Percentiles rank a stretch among this genome's conserved stretches.
These are phyloP conservation scores for Cepaea nemoralis DNA, from an alignment of 1,140 invertebrate genomes.

Conservation along the genomic window DNA sequence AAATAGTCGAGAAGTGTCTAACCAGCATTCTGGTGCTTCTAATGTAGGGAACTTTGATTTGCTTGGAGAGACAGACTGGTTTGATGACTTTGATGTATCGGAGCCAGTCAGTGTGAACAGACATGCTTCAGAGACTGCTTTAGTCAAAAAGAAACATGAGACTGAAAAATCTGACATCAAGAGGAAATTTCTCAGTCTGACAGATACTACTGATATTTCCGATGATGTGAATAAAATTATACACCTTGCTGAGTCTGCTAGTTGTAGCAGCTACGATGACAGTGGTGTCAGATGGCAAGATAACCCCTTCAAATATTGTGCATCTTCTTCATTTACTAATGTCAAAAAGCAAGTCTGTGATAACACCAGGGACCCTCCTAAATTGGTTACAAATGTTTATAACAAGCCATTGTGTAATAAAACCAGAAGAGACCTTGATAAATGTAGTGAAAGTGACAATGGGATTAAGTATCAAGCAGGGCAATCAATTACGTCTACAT, in stretches of 20 bases:
- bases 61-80: neutral
- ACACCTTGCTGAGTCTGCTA: neutral
- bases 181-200: neutral
- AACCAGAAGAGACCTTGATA: neutral
- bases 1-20: neutral
- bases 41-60: constrained; percentile 5
- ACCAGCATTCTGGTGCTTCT: neutral
- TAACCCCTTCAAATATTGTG: neutral
- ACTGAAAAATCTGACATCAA: neutral
- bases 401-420: neutral
- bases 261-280: neutral
- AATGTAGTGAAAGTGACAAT: neutral
- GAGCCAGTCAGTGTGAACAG: neutral
- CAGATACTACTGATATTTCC: neutral
- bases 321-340: neutral
- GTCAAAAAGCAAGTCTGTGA: too few relatives aligned
- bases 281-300: neutral
- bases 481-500: neutral
- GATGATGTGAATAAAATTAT: neutral
- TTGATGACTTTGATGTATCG: neutral
- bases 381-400: neutral
- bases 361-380: too few relatives aligned
- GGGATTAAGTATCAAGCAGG: neutral
- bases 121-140: neutral
- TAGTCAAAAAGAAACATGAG: neutral